A percentile compares a stretch with the other conserved stretches of the same genome.
Conservation (phyloP, 2,113 vertebrate genomes). For the Dromiciops gliroides region DNA sequence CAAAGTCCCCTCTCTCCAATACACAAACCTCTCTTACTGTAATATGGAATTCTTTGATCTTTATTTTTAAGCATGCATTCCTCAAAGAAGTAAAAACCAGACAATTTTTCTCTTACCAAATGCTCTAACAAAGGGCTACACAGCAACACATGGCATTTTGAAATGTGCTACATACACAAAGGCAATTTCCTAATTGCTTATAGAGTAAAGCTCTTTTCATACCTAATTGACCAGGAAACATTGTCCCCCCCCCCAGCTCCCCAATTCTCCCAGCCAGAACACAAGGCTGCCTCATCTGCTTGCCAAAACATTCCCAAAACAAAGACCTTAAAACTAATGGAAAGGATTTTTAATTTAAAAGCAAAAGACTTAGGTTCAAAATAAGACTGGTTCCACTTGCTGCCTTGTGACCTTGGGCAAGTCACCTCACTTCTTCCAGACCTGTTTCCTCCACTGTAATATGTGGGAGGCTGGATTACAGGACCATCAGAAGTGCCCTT, state of each 20-base stretch:
- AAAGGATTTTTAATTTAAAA: not conserved
- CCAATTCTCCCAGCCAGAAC: not conserved
- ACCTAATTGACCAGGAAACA: conserved; percentile 25
- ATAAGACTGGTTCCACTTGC: not conserved
- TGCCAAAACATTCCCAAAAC: conserved; percentile 6
- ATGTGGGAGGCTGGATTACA: not conserved
- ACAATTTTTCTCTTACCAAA: conserved; percentile 37
- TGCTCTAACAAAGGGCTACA: conserved; percentile 18
- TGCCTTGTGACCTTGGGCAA: not conserved
- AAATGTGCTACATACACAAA: conserved; percentile 10
- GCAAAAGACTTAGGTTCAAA: not conserved
- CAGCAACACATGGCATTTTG: conserved; percentile 31
- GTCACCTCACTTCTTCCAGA: not conserved
- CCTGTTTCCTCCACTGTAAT: not conserved
- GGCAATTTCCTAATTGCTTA: conserved; percentile 45
- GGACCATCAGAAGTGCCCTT: not conserved
- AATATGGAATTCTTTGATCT: not conserved
- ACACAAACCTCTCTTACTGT: not conserved
- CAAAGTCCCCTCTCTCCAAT: not conserved
- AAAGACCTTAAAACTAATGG: conserved; percentile 10
- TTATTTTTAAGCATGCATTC: not conserved
- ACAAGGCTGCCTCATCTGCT: not conserved
- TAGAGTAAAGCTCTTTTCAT: not conserved
- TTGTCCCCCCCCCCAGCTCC: too few relatives aligned
- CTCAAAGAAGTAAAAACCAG: not conserved